These are phyloP conservation scores for Melanocharis versteri DNA, from an alignment of 2,113 vertebrate species.

Conservation along the genomic window DNA sequence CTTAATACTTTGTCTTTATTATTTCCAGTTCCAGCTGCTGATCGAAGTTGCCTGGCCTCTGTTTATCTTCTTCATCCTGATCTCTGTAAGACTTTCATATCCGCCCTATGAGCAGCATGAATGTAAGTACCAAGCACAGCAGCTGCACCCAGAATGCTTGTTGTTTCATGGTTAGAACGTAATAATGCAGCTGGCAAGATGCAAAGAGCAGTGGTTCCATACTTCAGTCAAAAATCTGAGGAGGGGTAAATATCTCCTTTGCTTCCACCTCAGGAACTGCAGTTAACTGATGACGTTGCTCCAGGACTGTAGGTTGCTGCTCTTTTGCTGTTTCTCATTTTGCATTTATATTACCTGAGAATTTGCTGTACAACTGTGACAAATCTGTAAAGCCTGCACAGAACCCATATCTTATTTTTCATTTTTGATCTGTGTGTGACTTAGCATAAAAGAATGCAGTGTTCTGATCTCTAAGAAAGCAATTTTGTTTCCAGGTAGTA, in stretches of 20 bases:
- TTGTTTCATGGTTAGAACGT: not conserved
- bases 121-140: constrained; percentile 81
- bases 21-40: constrained; percentile 87
- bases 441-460: not conserved
- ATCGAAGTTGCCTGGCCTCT: constrained; percentile 94
- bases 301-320: not conserved
- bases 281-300: not conserved
- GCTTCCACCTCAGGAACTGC: not conserved
- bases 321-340: not conserved
- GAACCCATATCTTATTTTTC: not conserved
- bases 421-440: not conserved
- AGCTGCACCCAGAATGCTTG: not conserved
- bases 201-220: not conserved
- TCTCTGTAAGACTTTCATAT: constrained; percentile 89
- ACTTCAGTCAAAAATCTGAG: not conserved
- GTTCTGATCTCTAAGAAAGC: not conserved
- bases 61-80: constrained; percentile 97
- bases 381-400: not conserved
- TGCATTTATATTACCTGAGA: not conserved
- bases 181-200: not conserved
- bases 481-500: not conserved
- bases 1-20: constrained; percentile 32
- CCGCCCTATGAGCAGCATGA: constrained; percentile 96
- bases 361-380: not conserved
- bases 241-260: not conserved